Percentiles rank a stretch among this genome's conserved stretches.
These are phyloP conservation scores for Anagrus nilaparvatae DNA, from an alignment of 1,140 invertebrate genomes.

Conservation along the genomic window DNA sequence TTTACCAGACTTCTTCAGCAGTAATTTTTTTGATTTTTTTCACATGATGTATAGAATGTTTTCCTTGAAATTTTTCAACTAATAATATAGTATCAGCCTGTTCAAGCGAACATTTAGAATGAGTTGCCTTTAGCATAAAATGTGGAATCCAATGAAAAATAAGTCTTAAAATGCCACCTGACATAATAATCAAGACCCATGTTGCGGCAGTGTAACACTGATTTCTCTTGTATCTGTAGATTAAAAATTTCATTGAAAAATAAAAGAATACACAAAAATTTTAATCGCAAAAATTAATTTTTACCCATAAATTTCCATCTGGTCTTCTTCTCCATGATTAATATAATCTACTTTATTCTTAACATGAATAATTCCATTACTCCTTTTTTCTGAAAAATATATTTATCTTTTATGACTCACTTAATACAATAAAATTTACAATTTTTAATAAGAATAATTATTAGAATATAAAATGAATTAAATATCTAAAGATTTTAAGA, in stretches of 20 bases:
- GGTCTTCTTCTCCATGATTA: slow-evolving; percentile 56
- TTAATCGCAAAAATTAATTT: no score
- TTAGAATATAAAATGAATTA: no score
- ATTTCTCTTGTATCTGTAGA: slow-evolving; percentile 46
- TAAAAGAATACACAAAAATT: no score
- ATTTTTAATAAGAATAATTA: no score
- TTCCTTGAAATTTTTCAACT: slow-evolving; percentile 46
- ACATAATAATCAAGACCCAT: slow-evolving; percentile 50
- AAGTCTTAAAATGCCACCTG: slow-evolving; percentile 50
- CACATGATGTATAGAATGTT: slow-evolving; percentile 45
- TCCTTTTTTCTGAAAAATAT: slow-evolving; percentile 33
- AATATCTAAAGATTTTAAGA: no score
- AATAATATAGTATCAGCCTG: slow-evolving; percentile 52
- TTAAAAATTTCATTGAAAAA: no score
- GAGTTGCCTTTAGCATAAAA: slow-evolving; percentile 50
- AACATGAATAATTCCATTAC: slow-evolving; percentile 33
- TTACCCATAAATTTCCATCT: slow-evolving; percentile 52
- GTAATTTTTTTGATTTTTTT: slow-evolving; percentile 37
- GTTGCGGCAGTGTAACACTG: slow-evolving; percentile 38
- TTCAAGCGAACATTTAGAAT: slow-evolving; percentile 45
- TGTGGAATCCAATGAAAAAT: slow-evolving; percentile 60
- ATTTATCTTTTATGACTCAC: slow-evolving; percentile 3
- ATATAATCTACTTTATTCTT: slow-evolving; percentile 45
- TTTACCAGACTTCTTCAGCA: slow-evolving; percentile 35
- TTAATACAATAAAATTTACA: no score